A percentile compares a stretch with the other conserved stretches of the same genome.
Conservation (phyloP, 1,140 invertebrate species). For the Amyelois transitella region DNA sequence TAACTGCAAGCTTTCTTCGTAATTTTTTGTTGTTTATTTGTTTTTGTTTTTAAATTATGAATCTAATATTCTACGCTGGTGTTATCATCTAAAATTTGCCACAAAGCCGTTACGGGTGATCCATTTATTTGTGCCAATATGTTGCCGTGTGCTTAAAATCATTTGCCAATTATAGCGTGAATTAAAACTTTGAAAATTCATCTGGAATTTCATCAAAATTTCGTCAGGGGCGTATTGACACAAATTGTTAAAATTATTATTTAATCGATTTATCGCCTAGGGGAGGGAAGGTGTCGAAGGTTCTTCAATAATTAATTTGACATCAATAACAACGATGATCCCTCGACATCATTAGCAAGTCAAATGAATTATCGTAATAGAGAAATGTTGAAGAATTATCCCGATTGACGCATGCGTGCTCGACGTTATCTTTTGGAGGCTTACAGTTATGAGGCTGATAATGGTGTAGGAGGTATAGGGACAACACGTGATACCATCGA, state of each 20-base stretch:
- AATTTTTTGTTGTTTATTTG: not conserved
- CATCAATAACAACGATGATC: slow-evolving; percentile 36
- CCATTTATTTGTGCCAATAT: slow-evolving; percentile 23
- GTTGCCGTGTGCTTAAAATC: not conserved
- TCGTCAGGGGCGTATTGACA: slow-evolving; percentile 19
- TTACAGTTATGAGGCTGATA: slow-evolving; percentile 6
- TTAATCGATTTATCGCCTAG: slow-evolving; percentile 17
- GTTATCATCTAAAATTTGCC: slow-evolving; percentile 13
- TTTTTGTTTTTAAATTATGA: slow-evolving; percentile 7
- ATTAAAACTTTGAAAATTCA: slow-evolving; percentile 9
- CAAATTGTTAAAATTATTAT: slow-evolving; percentile 13
- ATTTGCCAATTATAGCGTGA: slow-evolving; percentile 12
- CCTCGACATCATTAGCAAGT: slow-evolving; percentile 67
- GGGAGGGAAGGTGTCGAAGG: slow-evolving; percentile 48
- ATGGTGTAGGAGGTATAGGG: slow-evolving; percentile 8
- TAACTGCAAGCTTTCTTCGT: slow-evolving; percentile 10
- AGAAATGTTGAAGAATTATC: slow-evolving; percentile 32
- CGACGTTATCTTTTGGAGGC: slow-evolving; percentile 47
- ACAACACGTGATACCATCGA: slow-evolving; percentile 2
- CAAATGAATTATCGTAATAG: slow-evolving; percentile 65
- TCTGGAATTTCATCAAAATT: not conserved
- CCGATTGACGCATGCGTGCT: slow-evolving; percentile 24
- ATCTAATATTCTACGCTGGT: slow-evolving; percentile 10
- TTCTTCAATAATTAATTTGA: slow-evolving; percentile 40
- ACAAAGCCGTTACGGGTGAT: slow-evolving; percentile 20